These are phyloP conservation scores for Cyrtonyx montezumae DNA, from an alignment of 2,113 vertebrate species.

Conservation along the genomic window DNA sequence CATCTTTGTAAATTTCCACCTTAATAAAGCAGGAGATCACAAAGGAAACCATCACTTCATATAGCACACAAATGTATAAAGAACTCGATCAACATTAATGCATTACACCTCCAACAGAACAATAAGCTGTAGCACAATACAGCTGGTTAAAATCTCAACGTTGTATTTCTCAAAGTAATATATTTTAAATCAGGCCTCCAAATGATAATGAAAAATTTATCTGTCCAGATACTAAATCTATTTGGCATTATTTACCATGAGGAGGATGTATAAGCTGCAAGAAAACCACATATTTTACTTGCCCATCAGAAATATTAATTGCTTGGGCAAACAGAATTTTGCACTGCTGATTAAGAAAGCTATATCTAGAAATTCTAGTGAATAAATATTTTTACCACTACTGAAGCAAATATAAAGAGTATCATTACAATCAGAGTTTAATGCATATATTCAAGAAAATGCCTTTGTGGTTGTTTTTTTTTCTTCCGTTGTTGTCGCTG, in stretches of 20 bases:
- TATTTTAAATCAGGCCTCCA: conserved; percentile 53
- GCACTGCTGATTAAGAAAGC: conserved; percentile 71
- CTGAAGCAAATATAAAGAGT: conserved; percentile 12
- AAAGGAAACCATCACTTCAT: conserved; percentile 45
- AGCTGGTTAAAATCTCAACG: conserved; percentile 53
- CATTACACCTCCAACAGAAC: conserved; percentile 57
- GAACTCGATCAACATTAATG: conserved; percentile 46
- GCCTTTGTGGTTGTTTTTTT: background rate
- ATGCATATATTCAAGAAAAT: conserved; percentile 52
- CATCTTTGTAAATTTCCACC: conserved; percentile 50
- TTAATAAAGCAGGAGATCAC: conserved; percentile 60
- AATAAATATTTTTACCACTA: conserved; percentile 68
- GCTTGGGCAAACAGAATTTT: conserved; percentile 30
- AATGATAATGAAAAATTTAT: conserved; percentile 60
- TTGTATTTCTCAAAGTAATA: conserved; percentile 75
- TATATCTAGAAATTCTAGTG: conserved; percentile 71
- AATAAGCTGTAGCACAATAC: conserved; percentile 61
- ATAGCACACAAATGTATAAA: conserved; percentile 32
- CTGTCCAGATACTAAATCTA: conserved; percentile 59
- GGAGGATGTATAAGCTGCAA: conserved; percentile 10
- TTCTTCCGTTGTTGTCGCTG: background rate
- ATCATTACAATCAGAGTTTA: conserved; percentile 58
- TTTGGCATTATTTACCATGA: conserved; percentile 48
- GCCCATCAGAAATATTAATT: conserved; percentile 67
- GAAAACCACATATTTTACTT: conserved; percentile 48